These are phyloP conservation scores for Dendrophyllia cribrosa DNA, from an alignment of 64 coral and sea anemone species.

Conservation along the genomic window DNA sequence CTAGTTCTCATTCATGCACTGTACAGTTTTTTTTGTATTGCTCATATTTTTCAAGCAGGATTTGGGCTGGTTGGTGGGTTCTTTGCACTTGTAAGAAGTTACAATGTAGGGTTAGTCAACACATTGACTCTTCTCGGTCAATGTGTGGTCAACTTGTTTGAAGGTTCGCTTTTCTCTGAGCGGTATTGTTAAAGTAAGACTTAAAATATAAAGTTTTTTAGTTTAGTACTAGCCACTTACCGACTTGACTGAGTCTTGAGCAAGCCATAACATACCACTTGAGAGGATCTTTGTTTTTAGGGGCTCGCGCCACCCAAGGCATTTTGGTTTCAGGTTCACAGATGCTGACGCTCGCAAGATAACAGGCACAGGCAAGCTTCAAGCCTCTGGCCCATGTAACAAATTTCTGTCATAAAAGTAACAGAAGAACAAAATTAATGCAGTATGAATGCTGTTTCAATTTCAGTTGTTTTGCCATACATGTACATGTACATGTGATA, in stretches of 20 bases:
- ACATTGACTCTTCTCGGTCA: too few relatives aligned
- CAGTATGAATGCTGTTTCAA: neutral
- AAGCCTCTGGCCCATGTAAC: slow-evolving; percentile 87
- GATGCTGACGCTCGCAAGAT: slow-evolving; percentile 59
- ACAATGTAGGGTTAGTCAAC: too few relatives aligned
- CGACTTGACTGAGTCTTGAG: slow-evolving; percentile 79
- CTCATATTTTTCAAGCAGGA: too few relatives aligned
- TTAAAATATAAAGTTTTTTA: neutral
- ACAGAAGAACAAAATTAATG: neutral
- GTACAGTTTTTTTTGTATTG: too few relatives aligned
- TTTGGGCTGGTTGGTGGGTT: too few relatives aligned
- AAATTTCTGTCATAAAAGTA: slow-evolving; percentile 58
- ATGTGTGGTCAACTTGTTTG: too few relatives aligned
- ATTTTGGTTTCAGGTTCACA: slow-evolving; percentile 83
- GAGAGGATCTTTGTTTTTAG: slow-evolving; percentile 80
- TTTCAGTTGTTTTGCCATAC: too few relatives aligned
- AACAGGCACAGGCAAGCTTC: slow-evolving; percentile 79
- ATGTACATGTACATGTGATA: too few relatives aligned
- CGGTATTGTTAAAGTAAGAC: too few relatives aligned
- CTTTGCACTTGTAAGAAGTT: too few relatives aligned
- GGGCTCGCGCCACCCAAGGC: slow-evolving; percentile 83
- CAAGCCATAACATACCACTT: slow-evolving; percentile 91
- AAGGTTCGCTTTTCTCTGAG: too few relatives aligned
- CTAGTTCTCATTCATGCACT: too few relatives aligned
- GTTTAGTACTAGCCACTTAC: slow-evolving; percentile 32